Evolutionary conservation across 2,888 invertebrate genomes (phyloP), one percentile per base, ranked within the genome.

Genomic region (Aethes cnicana): DNA sequence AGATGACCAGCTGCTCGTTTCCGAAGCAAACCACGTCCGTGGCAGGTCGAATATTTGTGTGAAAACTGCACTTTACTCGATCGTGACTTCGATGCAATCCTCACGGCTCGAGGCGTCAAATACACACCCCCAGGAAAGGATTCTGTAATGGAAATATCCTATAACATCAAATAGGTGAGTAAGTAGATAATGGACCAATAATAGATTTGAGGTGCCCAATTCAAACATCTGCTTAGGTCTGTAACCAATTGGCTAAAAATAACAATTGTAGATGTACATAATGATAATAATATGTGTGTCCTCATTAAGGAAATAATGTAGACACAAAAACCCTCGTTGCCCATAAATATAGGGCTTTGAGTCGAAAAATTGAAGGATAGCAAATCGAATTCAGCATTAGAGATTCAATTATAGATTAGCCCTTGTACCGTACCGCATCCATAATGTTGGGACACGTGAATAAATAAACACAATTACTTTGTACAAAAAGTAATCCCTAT

Each of bases 331-430:
- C 42, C 37, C 46, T 65, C 68, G 58, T 63, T 53, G 61, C 63
- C 53, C 54, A 59, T 62, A 65, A 58, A 66, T 72, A 69, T 66
- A 60, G 69, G 67, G 63, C n/a, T 59, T 65, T 68, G 59, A 53
- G 66, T 62, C 67, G 67, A 77, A 81, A 81, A 82, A 80, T 77
- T 68, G 67, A 77, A 75, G 75, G 77, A 83, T 83, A 82, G 74
- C 76, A 76, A 77, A 84, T 81, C 78, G 76, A 83, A 85, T 78
- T 9, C 50, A 52, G 44, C 52, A 52, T 52, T 52, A 76, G 77
- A 82, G 88, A 89, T 89, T 89, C 84, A 84, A 88, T 89, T 89
- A 88, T 84, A 88, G 88, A 89, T 89, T 87, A 88, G 86, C 81
- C 73, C 74, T 81, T 81, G 75, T 79, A 77, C 69, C 71, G 78